phyloP scores from a whole-genome alignment of 2,113 vertebrate species.

The Onychostruthus taczanowskii region DNA sequence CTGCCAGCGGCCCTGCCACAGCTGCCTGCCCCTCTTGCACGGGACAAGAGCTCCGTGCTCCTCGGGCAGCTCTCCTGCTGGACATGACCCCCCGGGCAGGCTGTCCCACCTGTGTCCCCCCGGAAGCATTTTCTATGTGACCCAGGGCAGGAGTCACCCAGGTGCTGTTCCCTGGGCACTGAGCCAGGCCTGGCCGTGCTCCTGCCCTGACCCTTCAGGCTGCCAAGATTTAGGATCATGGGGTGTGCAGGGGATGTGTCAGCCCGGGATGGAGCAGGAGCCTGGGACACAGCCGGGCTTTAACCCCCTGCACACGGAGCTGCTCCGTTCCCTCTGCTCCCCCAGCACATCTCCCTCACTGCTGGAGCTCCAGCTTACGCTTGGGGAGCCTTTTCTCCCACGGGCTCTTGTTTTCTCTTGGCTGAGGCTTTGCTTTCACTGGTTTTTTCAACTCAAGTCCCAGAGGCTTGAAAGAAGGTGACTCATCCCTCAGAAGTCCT shows the following conservation, averaged over 20 bases:
- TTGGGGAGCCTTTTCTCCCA: neutral
- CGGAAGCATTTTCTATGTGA: neutral
- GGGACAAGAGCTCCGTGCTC: neutral
- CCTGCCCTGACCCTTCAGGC: neutral
- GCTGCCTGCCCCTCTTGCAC: neutral
- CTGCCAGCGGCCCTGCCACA: neutral
- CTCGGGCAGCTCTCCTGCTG: neutral
- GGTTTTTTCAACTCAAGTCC: neutral
- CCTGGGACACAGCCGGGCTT: neutral
- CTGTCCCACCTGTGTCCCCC: neutral
- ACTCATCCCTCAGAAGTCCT: conserved; percentile 42
- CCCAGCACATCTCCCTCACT: neutral
- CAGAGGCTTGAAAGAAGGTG: conserved; percentile 24
- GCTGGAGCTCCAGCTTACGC: neutral
- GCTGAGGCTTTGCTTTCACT: neutral
- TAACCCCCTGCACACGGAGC: neutral
- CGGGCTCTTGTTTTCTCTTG: neutral
- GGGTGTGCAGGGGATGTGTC: neutral
- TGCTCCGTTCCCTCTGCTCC: neutral
- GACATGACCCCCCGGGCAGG: neutral
- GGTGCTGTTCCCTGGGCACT: neutral
- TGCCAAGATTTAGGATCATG: neutral
- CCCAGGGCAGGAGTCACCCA: neutral
- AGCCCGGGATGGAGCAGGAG: neutral
- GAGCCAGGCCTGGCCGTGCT: neutral